Base-by-base conservation (phyloP, 2,888 invertebrate species). In the Ernsta delagoae region DNA sequence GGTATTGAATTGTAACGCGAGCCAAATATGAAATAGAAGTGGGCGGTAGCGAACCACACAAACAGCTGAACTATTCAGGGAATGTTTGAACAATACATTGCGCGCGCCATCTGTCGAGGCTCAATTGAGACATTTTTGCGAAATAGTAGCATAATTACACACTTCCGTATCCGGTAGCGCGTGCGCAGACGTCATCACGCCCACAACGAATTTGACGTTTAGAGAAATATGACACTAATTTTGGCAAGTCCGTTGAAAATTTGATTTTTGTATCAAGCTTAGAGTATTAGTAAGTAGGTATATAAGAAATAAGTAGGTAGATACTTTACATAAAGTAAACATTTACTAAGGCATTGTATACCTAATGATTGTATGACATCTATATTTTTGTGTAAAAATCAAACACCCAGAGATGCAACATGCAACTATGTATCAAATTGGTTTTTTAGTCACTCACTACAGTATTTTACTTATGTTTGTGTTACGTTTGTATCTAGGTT, bases 51-150 rank as follows among this genome's bases (percentile, higher is more conserved):
- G 71, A 77, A 82, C 83, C 84, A 80, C 85, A 85, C 87, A 85
- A 86, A 84, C 83, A 82, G 83, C 81, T 78, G 77, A 84, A 83
- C 84, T 85, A 92, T 92, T 88, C 82, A 84, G 71, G 75, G 88
- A 85, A 90, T 91, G 83, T 82, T 79, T 75, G 83, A 87, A 84
- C 83, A 83, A 87, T 86, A 83, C 84, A 77, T 71, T 77, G 78
- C 81, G 78, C 81, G 82, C 89, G 88, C 89, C 92, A 91, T 90
- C 92, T 93, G 92, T 85, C 87, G 79, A 74, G 78, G 81, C 78
- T 75, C 78, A 83, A 92, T 92, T 90, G 88, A 92, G 90, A 92
- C 87, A 92, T 92, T 90, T 89, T 92, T 88, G 91, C 90, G 75
- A 91, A 91, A 91, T 92, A 86, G 85, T 82, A 75, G 73, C 83